Base-by-base conservation (phyloP, 2,888 invertebrate species). In the Urechis unicinctus region DNA sequence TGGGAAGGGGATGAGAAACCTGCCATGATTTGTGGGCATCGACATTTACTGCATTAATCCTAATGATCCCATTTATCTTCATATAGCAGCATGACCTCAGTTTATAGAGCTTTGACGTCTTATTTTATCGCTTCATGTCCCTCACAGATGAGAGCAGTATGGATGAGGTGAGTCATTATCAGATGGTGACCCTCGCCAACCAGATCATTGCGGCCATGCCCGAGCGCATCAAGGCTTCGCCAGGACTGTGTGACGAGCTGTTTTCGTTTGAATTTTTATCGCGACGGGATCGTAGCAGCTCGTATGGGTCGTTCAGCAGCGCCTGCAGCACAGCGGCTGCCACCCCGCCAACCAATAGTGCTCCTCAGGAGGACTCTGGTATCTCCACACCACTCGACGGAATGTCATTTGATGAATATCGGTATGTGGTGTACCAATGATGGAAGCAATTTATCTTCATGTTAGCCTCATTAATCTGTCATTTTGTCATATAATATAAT, bases 181-280 rank as follows among this genome's bases (percentile, higher is more conserved):
- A 74, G 60, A 79, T 78, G 69, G 71, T 77, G 24, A 93, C 92
- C 55, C 81, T 97, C 74, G 96, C 96, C 53, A 94, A 95, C 78
- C 94, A 96, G 82, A 96, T 97, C 69, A 97, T 97, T 73, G 96
- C 95, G 53, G 96, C 96, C 13, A 91, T 97, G 85, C 96, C 97
- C 58, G 94, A 95, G 67, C 84, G 94, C 71, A 97, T 96, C 76
- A 97, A 97, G 86, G 89, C 89, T n/a, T 73, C 71, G 3, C 74
- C 75, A 13, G 41, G 50, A 29, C 74, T 85, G 85, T 68, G 87
- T 86, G 65, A 87, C 86, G 2, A 58, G 30, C 44, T 48, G 36
- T 17, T 29, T 28, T 17, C 50, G 43, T 22, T 52, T 50, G 46
- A 53, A 31, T 22, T 52, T 5, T 4, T 63, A 36, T 48, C 48